Evolutionary conservation across 2,888 invertebrate genomes (phyloP).

Genomic region (Tipula unca): DNA sequence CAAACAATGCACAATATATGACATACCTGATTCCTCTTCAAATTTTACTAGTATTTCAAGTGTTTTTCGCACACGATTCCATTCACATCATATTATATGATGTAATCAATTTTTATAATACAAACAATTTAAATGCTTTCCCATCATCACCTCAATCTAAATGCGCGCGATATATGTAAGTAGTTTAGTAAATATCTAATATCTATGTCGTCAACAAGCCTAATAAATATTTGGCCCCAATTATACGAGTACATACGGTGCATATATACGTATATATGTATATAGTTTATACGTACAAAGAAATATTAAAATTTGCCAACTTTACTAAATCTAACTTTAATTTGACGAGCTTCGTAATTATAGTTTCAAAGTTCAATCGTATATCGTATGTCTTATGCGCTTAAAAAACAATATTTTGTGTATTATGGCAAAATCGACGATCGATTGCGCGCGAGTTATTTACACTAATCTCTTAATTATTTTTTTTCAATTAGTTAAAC

Average conservation of each 20-base stretch:
- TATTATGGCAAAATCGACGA: neutral
- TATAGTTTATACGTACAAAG: too few relatives aligned
- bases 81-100: too few relatives aligned
- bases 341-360: neutral
- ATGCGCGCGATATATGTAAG: neutral
- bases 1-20: neutral
- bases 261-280: too few relatives aligned
- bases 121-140: neutral
- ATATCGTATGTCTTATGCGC: too few relatives aligned
- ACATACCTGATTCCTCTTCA: neutral
- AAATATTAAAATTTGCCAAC: too few relatives aligned
- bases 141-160: neutral
- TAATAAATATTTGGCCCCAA: too few relatives aligned
- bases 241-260: too few relatives aligned
- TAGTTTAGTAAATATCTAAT: neutral
- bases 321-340: neutral
- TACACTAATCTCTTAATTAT: neutral
- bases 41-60: neutral
- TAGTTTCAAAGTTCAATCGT: neutral
- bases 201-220: too few relatives aligned
- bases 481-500: neutral
- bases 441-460: neutral
- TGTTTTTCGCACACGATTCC: neutral
- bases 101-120: neutral
- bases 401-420: neutral